A percentile compares a stretch with the other conserved stretches of the same genome.
These are phyloP conservation scores for Rissa tridactyla DNA, from an alignment of 2,113 vertebrate species.

Conservation along the genomic window DNA sequence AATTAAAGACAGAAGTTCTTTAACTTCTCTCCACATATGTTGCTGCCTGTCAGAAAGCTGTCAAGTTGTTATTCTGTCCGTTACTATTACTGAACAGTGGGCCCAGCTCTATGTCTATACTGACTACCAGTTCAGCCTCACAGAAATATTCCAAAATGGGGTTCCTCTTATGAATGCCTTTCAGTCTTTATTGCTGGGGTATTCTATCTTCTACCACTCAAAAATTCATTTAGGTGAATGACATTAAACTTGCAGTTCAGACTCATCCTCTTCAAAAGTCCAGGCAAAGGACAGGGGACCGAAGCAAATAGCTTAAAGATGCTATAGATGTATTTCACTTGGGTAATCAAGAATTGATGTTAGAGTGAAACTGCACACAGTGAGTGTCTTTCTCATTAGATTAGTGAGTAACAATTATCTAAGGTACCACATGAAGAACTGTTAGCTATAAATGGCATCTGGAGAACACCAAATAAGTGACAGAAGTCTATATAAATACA, in stretches of 20 bases:
- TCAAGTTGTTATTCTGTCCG: not conserved
- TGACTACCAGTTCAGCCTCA: not conserved
- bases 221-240: not conserved
- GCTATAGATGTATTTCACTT: not conserved
- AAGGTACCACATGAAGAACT: not conserved
- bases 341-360: not conserved
- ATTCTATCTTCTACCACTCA: not conserved
- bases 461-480: slow-evolving; percentile 17
- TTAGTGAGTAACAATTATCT: not conserved
- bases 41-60: not conserved
- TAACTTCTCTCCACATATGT: not conserved
- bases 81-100: not conserved
- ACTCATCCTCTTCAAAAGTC: not conserved
- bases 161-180: not conserved
- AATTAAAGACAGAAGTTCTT: not conserved
- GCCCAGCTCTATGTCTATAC: not conserved
- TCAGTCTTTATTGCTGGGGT: not conserved
- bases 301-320: not conserved
- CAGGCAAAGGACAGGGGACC: not conserved
- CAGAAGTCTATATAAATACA: slow-evolving; percentile 41
- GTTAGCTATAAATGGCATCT: not conserved
- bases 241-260: not conserved
- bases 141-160: not conserved
- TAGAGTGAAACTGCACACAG: not conserved
- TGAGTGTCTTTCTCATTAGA: not conserved